Evolutionary conservation across 2,888 invertebrate species (phyloP), one percentile per base, ranked within the genome.

Genomic region (Hofmannophila pseudospretella): DNA sequence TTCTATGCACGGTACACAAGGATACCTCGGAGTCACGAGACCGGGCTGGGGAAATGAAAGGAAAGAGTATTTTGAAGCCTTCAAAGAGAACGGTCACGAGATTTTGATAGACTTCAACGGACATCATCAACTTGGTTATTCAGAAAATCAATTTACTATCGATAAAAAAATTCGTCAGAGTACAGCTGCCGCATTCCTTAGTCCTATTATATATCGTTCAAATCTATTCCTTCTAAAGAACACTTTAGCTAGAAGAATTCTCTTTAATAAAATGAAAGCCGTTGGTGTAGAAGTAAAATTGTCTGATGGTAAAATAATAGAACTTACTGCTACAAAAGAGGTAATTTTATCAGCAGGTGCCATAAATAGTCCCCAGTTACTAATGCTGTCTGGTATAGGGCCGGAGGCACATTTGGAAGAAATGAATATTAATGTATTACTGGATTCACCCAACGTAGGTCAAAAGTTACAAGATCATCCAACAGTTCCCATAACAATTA

Each of bases 401-500:
- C n/a, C n/a, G n/a, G n/a, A 42, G 9, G 33, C 56, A 0, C 57
- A 72, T 47, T 49, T 74, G 4, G 16, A 42, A 2, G 48, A 58
- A 20, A 43, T 55, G n/a, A 46, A 51, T 7, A 69, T 73, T 7
- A 20, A 50, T 8, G 50, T 59, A 0, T 19, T 64, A 2, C 30
- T 58, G 3, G 46, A 72, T 41, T 49, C 57, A 0, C 62, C 65
- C n/a, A 46, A 51, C 7, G 75, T 75, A 2, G 75, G 75, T 1
- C 34, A 49, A 11, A 66, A 67, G 32, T 36, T 75, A 10, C 72
- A 73, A 51, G 67, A 77, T 37, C 76, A 76, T 38, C 32, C 64
- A 4, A 10, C 58, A n/a, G 59, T 67, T 1, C 50, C 64, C 1
- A 26, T 77, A 0, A 7, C 63, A 0, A 36, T 70, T 7, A 54